Evolutionary conservation across 2,888 invertebrate genomes (phyloP).

Genomic region (Xanthorhoe spadicearia): DNA sequence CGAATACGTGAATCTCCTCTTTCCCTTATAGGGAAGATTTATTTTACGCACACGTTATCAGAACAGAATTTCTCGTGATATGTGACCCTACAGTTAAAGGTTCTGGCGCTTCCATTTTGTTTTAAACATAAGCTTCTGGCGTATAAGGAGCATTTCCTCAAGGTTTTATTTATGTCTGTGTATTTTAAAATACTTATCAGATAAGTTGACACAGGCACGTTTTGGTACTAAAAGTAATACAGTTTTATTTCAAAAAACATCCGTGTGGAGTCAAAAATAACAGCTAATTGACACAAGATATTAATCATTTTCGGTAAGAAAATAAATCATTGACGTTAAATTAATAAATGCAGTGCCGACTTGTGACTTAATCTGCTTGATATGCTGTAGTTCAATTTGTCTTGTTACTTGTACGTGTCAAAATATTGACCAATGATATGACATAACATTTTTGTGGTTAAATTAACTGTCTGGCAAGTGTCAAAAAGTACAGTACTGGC

Average conservation of each 20-base stretch:
- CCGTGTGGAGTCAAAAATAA: conserved; percentile 1
- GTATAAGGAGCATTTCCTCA: not conserved
- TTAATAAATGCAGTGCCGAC: conserved; percentile 31
- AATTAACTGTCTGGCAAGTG: not conserved
- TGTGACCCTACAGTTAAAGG: conserved; percentile 40
- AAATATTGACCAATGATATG: conserved; percentile 31
- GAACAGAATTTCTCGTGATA: conserved; percentile 45
- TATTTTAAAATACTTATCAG: not conserved
- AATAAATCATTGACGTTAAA: conserved; percentile 21
- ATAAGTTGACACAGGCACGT: not conserved
- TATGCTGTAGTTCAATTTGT: conserved; percentile 30
- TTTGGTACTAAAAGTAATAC: not conserved
- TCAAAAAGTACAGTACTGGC: too few species aligned
- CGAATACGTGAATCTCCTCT: conserved; percentile 50
- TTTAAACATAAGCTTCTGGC: conserved; percentile 7
- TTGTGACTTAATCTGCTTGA: conserved; percentile 28
- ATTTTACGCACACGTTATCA: conserved; percentile 51
- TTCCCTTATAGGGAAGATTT: conserved; percentile 54
- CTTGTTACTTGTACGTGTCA: conserved; percentile 28
- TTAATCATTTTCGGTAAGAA: conserved; percentile 19
- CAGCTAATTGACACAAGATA: conserved; percentile 4
- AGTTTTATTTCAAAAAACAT: not conserved
- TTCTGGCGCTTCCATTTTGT: conserved; percentile 23
- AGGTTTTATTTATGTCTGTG: not conserved
- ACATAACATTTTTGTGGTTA: conserved; percentile 18